Conservation (phyloP, 1,140 invertebrate genomes). For the Linepithema humile region DNA sequence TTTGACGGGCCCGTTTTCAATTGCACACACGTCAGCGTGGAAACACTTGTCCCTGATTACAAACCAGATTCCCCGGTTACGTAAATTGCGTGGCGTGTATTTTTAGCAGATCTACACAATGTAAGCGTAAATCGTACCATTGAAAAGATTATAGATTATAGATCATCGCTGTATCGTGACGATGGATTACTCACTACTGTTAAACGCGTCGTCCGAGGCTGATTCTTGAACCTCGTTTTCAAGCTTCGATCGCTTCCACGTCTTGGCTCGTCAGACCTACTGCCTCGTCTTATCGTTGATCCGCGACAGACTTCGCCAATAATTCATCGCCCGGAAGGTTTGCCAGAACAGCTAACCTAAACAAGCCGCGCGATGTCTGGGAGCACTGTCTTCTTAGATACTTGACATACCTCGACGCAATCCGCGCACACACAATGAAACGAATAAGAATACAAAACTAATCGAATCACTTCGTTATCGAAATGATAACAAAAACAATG, state of each 20-base stretch:
- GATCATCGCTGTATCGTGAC: too few species aligned
- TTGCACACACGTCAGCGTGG: not conserved
- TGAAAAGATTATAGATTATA: too few species aligned
- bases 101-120: not conserved
- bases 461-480: not conserved
- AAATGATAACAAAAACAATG: not conserved
- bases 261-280: not conserved
- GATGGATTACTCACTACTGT: slow-evolving; percentile 69
- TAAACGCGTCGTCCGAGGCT: slow-evolving; percentile 65
- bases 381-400: not conserved
- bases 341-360: not conserved
- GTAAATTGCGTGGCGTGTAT: not conserved
- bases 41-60: not conserved
- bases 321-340: slow-evolving; percentile 3
- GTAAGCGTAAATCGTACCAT: not conserved
- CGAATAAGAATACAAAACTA: not conserved
- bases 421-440: not conserved
- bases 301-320: slow-evolving; percentile 4
- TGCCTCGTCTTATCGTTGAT: not conserved
- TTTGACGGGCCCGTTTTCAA: not conserved
- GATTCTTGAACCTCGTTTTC: slow-evolving; percentile 47
- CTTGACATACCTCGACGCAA: not conserved
- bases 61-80: not conserved
- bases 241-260: slow-evolving; percentile 5
- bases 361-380: not conserved